Percentiles rank a stretch among this genome's conserved stretches.
Evolutionary conservation across 2,888 invertebrate genomes (phyloP).

Genomic region (Alloscopus bannaensis): DNA sequence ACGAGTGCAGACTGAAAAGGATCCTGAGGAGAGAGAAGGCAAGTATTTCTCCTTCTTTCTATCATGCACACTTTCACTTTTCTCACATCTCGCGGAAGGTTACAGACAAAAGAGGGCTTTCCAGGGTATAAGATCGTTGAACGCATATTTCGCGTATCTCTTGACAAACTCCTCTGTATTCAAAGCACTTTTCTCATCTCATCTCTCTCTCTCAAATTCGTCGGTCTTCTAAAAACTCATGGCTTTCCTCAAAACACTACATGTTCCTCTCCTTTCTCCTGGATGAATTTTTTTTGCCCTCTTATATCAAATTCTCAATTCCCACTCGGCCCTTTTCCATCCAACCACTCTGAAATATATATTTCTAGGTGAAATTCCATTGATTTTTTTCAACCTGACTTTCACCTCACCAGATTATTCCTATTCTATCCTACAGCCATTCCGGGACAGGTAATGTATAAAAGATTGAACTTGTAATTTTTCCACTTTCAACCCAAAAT

Average conservation of each 20-base stretch:
- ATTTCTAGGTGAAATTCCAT: neutral
- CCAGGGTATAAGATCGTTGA: neutral
- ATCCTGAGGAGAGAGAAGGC: conserved; percentile 6
- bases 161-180: conserved; percentile 42
- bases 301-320: neutral
- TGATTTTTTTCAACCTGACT: neutral
- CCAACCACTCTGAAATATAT: neutral
- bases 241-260: conserved; percentile 13
- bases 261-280: neutral
- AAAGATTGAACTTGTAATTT: too few relatives aligned
- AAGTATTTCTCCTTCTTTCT: conserved; percentile 24
- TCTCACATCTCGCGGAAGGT: neutral
- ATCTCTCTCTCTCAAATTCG: conserved; percentile 43
- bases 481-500: too few relatives aligned
- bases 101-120: neutral
- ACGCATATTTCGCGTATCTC: neutral
- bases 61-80: conserved; percentile 23
- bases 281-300: neutral
- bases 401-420: neutral
- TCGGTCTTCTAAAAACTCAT: neutral
- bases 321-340: neutral
- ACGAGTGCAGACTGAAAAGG: neutral
- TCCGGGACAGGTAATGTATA: neutral
- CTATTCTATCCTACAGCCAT: neutral
- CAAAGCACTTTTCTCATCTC: conserved; percentile 46